phyloP scores from a whole-genome alignment of 2,797 vertebrate species.

The Clarias pachynema region DNA sequence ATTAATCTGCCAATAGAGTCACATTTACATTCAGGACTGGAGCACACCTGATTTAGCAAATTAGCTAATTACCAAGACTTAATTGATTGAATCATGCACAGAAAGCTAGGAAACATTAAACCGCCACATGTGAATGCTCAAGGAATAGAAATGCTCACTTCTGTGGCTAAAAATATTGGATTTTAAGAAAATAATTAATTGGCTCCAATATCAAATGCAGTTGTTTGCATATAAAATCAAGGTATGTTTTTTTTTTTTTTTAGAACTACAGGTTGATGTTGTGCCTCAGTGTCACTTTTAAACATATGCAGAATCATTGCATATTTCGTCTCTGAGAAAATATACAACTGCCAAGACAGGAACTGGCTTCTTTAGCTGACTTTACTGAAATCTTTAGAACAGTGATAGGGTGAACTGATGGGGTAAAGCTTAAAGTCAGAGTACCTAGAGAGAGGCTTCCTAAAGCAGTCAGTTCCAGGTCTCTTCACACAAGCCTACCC shows the following conservation, averaged over 20 bases:
- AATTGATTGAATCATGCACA: slow-evolving; percentile 18
- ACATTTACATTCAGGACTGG: slow-evolving; percentile 20
- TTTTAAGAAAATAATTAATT: slow-evolving; percentile 1
- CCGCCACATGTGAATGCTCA: background rate
- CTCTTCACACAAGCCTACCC: slow-evolving; percentile 44
- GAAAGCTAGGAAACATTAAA: slow-evolving; percentile 11
- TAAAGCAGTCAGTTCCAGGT: slow-evolving; percentile 45
- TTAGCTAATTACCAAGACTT: slow-evolving; percentile 9
- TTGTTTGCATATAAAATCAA: slow-evolving; percentile 1
- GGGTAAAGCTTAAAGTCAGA: slow-evolving; percentile 37
- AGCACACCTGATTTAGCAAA: slow-evolving; percentile 31
- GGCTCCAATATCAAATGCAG: background rate
- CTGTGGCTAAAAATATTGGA: slow-evolving; percentile 12
- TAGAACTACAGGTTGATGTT: background rate
- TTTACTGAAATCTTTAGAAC: slow-evolving; percentile 35
- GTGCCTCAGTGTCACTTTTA: slow-evolving; percentile 28
- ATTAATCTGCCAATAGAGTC: background rate
- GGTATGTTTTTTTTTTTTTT: background rate
- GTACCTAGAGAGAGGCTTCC: slow-evolving; percentile 45
- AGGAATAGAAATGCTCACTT: background rate
- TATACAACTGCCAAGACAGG: slow-evolving; percentile 9
- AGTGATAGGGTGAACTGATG: slow-evolving; percentile 35
- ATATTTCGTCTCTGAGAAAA: slow-evolving; percentile 28
- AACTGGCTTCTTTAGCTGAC: slow-evolving; percentile 28
- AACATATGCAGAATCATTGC: slow-evolving; percentile 22